These are phyloP conservation scores for Tribolium castaneum DNA, from an alignment of 1,140 invertebrate genomes.

Conservation along the genomic window DNA sequence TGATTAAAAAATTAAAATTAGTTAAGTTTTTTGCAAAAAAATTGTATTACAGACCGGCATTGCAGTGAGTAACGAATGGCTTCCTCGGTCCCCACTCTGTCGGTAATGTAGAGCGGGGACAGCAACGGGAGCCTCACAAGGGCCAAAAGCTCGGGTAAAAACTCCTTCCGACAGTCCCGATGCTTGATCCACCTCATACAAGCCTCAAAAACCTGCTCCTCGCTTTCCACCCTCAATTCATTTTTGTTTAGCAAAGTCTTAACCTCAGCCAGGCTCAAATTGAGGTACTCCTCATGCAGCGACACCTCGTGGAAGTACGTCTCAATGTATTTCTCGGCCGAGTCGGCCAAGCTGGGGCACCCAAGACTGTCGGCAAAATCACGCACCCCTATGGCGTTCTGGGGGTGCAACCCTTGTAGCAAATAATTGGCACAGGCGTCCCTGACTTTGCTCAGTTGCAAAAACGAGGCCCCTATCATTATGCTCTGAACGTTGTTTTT, in stretches of 20 bases:
- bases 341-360: slow-evolving; percentile 77
- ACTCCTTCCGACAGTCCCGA: slow-evolving; percentile 68
- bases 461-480: slow-evolving; percentile 88
- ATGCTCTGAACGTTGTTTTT: slow-evolving; percentile 86
- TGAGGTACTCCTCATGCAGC: slow-evolving; percentile 82
- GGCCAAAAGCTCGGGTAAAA: slow-evolving; percentile 79
- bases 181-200: slow-evolving; percentile 86
- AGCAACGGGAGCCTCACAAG: slow-evolving; percentile 84
- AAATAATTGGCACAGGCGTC: slow-evolving; percentile 88
- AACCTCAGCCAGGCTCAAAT: slow-evolving; percentile 74
- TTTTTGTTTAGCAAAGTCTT: slow-evolving; percentile 80
- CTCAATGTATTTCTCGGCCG: slow-evolving; percentile 85
- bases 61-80: slow-evolving; percentile 80
- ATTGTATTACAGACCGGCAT: slow-evolving; percentile 69
- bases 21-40: background rate
- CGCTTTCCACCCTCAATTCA: slow-evolving; percentile 79
- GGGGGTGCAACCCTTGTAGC: slow-evolving; percentile 81
- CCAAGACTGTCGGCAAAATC: slow-evolving; percentile 86
- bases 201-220: slow-evolving; percentile 85
- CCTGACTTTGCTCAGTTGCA: slow-evolving; percentile 84
- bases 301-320: slow-evolving; percentile 86
- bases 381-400: slow-evolving; percentile 87
- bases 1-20: slow-evolving; percentile 56
- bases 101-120: slow-evolving; percentile 85
- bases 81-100: slow-evolving; percentile 86